These are phyloP conservation scores for Gibbula magus DNA, from an alignment of 2,888 invertebrate genomes.

Conservation along the genomic window DNA sequence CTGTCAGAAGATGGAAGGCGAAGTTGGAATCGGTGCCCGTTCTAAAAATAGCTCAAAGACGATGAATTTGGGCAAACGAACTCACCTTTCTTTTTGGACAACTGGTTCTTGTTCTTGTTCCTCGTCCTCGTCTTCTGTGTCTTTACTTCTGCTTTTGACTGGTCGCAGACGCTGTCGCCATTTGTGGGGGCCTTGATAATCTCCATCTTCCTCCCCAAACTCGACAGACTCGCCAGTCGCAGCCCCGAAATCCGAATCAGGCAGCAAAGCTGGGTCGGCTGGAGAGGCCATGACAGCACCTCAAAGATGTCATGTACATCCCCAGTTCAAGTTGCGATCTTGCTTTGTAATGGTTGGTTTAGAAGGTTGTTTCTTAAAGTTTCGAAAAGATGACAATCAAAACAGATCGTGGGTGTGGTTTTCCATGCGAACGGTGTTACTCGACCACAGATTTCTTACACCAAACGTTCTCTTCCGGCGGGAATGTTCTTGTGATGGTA, in stretches of 20 bases:
- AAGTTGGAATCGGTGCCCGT: background rate
- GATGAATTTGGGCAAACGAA: constrained; percentile 9
- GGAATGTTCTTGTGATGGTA: constrained; percentile 24
- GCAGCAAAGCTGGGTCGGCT: constrained; percentile 7
- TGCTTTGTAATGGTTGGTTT: background rate
- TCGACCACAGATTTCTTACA: background rate
- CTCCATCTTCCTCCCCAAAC: constrained; percentile 28
- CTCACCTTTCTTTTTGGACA: background rate
- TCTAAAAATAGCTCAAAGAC: constrained; percentile 19
- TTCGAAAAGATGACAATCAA: background rate
- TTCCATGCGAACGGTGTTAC: constrained; percentile 15
- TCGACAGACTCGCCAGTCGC: constrained; percentile 9
- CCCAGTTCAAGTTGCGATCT: background rate
- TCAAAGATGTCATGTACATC: constrained; percentile 21
- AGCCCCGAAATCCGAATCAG: constrained; percentile 11
- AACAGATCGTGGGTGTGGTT: background rate
- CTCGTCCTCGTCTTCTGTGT: background rate
- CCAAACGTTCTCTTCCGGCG: constrained; percentile 5
- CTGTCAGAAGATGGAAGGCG: background rate
- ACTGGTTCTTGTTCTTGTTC: constrained; percentile 1
- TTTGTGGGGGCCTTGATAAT: constrained; percentile 64
- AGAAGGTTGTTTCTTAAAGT: background rate
- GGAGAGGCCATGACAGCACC: constrained; percentile 20
- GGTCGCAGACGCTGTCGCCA: constrained; percentile 64
- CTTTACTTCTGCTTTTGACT: constrained; percentile 33